These are phyloP conservation scores for Andrena dorsata DNA, from an alignment of 2,888 invertebrate genomes.

Conservation along the genomic window DNA sequence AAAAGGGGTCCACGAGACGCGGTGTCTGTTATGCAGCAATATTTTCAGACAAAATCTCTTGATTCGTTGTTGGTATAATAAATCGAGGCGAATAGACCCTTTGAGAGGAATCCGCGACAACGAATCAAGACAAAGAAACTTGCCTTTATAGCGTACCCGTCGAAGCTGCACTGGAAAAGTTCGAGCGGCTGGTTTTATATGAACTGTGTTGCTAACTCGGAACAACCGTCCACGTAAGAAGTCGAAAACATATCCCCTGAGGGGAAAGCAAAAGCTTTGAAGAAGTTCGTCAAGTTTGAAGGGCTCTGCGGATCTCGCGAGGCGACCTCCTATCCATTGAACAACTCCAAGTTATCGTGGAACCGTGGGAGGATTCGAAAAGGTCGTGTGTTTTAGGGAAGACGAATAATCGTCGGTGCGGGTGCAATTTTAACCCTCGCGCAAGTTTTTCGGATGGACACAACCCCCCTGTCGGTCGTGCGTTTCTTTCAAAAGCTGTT, in stretches of 20 bases:
- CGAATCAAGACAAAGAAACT: not conserved
- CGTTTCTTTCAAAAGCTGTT: not conserved
- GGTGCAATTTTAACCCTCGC: slow-evolving; percentile 59
- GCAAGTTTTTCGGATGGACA: slow-evolving; percentile 40
- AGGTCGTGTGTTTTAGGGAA: not conserved
- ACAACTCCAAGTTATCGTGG: not conserved
- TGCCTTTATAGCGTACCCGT: not conserved
- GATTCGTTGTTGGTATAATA: not conserved
- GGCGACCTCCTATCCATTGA: not conserved
- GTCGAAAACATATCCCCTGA: not conserved
- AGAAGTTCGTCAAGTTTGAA: not conserved
- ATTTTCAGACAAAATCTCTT: not conserved
- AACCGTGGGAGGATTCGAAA: not conserved
- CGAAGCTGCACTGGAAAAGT: not conserved
- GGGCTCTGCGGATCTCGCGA: not conserved
- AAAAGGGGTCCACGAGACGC: not conserved
- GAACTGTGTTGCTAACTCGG: not conserved
- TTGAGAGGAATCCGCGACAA: not conserved
- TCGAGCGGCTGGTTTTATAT: not conserved
- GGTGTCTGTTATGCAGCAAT: not conserved
- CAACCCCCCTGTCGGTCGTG: slow-evolving; percentile 39
- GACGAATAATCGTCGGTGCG: slow-evolving; percentile 51
- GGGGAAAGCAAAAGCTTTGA: not conserved
- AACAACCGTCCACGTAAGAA: not conserved
- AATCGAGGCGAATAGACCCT: not conserved